These are phyloP conservation scores for Piscicola geometra DNA, from an alignment of 2,888 invertebrate genomes.

Conservation along the genomic window DNA sequence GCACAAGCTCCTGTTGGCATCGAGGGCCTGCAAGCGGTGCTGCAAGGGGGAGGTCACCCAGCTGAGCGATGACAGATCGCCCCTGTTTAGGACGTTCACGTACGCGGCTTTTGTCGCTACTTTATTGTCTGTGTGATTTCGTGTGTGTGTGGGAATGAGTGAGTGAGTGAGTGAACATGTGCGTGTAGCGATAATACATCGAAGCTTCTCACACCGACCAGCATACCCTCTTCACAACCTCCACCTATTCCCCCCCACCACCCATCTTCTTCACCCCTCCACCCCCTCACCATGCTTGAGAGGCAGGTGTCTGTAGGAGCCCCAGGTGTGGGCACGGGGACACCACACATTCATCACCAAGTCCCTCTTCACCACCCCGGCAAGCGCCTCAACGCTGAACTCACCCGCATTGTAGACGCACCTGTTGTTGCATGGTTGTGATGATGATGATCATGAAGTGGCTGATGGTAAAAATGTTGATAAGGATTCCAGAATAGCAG, in stretches of 20 bases:
- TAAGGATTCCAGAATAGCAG: neutral
- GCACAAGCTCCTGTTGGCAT: conserved; percentile 68
- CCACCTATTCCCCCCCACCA: too few relatives aligned
- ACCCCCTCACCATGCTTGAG: conserved; percentile 53
- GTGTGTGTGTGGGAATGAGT: neutral
- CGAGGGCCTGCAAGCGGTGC: conserved; percentile 43
- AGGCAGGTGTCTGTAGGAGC: conserved; percentile 76
- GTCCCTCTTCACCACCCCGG: conserved; percentile 62
- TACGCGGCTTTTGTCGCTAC: conserved; percentile 78
- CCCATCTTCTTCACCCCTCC: too few relatives aligned
- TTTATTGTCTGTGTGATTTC: neutral
- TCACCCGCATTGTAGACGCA: conserved; percentile 22
- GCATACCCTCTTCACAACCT: too few relatives aligned
- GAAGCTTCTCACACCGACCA: too few relatives aligned
- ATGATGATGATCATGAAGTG: conserved; percentile 2
- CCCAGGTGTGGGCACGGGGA: conserved; percentile 78
- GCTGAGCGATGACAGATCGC: conserved; percentile 83
- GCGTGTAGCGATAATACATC: too few relatives aligned
- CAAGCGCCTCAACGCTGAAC: conserved; percentile 37
- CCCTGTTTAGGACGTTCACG: conserved; percentile 83
- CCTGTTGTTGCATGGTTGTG: too few relatives aligned
- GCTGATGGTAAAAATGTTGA: conserved; percentile 4
- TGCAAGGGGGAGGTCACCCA: conserved; percentile 80
- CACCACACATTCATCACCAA: conserved; percentile 78
- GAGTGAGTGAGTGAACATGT: neutral